These are phyloP conservation scores for Psilopsiagon aurifrons DNA, from an alignment of 2,113 vertebrate genomes.

Conservation along the genomic window DNA sequence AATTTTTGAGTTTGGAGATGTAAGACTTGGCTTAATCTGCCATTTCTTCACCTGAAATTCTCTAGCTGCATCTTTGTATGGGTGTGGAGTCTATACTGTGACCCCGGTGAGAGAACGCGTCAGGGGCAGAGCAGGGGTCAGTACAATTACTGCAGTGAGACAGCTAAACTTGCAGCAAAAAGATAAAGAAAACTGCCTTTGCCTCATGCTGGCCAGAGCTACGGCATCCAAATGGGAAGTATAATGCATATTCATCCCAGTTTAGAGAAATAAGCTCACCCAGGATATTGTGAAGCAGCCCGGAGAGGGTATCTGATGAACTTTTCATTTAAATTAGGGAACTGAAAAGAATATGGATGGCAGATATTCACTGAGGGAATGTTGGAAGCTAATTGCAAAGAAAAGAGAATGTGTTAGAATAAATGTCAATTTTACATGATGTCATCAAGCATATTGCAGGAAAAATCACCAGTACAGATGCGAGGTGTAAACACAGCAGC, in stretches of 20 bases:
- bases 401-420: background rate
- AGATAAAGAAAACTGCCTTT: background rate
- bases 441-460: background rate
- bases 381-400: background rate
- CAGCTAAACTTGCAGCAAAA: background rate
- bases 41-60: background rate
- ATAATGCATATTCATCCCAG: background rate
- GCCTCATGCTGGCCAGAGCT: background rate
- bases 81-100: background rate
- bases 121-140: background rate
- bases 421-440: background rate
- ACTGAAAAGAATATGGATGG: background rate
- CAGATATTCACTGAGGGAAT: background rate
- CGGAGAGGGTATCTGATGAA: background rate
- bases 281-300: rapidly evolving
- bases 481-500: background rate
- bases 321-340: background rate
- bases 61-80: background rate
- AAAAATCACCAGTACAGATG: background rate
- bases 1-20: background rate
- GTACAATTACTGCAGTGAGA: background rate
- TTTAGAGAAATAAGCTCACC: no score
- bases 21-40: background rate
- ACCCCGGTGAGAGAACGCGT: background rate
- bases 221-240: background rate